A percentile compares a stretch with the other conserved stretches of the same genome.
Conservation (phyloP, 2,888 invertebrate species). For the Drosophila pseudotakahashii region DNA sequence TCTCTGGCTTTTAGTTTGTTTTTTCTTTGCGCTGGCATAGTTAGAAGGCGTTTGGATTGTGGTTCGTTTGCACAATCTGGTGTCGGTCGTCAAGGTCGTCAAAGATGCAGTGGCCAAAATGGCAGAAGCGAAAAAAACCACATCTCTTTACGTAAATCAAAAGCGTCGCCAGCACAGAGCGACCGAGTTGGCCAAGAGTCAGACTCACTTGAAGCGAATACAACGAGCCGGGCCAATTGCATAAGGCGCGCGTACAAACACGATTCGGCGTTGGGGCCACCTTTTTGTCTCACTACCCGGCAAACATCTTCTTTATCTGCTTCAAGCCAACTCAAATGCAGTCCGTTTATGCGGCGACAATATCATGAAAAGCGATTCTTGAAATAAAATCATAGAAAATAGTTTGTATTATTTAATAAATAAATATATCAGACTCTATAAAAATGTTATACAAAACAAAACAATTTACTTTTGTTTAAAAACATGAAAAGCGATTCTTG, state of each 20-base stretch:
- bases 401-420: no score
- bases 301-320: constrained; percentile 31
- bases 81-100: constrained; percentile 50
- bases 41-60: constrained; percentile 39
- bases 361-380: background rate
- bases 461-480: no score
- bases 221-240: constrained; percentile 64
- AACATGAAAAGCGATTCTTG: background rate
- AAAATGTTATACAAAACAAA: no score
- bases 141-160: constrained; percentile 41
- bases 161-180: constrained; percentile 42
- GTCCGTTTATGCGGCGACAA: constrained; percentile 11
- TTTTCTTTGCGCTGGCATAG: constrained; percentile 46
- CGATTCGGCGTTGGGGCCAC: constrained; percentile 56
- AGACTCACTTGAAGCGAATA: constrained; percentile 40
- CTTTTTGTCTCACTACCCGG: constrained; percentile 21
- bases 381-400: no score
- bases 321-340: constrained; percentile 10
- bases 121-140: constrained; percentile 27
- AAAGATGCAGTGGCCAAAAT: constrained; percentile 40
- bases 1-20: constrained; percentile 25
- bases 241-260: constrained; percentile 74
- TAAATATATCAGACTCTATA: no score
- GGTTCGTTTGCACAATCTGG: constrained; percentile 50
- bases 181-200: constrained; percentile 36